Percentiles rank a stretch among this genome's conserved stretches.
Evolutionary conservation across 2,113 vertebrate genomes (phyloP).

Genomic region (Corapipo altera): DNA sequence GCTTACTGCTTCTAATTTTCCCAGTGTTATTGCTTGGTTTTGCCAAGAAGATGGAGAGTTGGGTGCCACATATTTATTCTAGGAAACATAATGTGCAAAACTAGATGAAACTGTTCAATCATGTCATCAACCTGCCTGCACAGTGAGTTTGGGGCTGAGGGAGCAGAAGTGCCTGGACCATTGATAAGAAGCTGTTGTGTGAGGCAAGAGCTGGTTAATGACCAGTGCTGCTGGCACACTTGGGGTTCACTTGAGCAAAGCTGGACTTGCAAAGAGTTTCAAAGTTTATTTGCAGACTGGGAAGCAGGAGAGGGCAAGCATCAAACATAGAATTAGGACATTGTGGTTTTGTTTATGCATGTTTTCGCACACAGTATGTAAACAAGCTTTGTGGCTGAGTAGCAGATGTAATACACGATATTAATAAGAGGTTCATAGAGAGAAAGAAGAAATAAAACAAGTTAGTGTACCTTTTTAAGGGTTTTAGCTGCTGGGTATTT

Average conservation of each 20-base stretch:
- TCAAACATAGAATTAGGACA: background rate
- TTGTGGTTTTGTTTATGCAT: background rate
- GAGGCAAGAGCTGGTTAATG: background rate
- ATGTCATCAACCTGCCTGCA: background rate
- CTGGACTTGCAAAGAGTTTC: background rate
- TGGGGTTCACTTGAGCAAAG: background rate
- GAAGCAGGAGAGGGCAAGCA: background rate
- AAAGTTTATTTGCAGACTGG: background rate
- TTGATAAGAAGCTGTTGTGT: background rate
- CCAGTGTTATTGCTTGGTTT: background rate
- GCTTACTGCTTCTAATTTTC: background rate
- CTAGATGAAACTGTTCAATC: fast-evolving
- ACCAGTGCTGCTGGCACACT: background rate
- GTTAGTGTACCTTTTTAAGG: background rate
- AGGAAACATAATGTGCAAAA: background rate
- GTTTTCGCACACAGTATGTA: background rate
- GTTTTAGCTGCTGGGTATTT: background rate
- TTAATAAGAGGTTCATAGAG: background rate
- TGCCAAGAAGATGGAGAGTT: background rate
- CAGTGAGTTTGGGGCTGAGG: background rate
- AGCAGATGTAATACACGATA: background rate
- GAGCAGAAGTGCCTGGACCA: background rate
- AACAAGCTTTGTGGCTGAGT: background rate
- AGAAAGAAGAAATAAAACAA: background rate
- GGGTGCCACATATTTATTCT: background rate